A percentile compares a stretch with the other conserved stretches of the same genome.
These are phyloP conservation scores for Pempheris klunzingeri DNA, from an alignment of 2,797 vertebrate genomes.

Conservation along the genomic window DNA sequence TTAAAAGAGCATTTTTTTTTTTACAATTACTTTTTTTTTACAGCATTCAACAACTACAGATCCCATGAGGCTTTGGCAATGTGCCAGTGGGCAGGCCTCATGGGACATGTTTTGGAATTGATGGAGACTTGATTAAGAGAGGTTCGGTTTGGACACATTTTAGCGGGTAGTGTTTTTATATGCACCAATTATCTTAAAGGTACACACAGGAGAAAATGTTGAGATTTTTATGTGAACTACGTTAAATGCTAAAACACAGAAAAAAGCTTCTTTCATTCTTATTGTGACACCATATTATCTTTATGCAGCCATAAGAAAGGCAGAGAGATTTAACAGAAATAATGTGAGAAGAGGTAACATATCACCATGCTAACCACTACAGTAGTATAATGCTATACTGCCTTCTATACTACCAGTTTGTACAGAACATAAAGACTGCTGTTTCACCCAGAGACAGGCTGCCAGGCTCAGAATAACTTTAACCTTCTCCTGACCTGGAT, in stretches of 20 bases:
- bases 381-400: background rate
- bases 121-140: background rate
- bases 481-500: slow-evolving; percentile 57
- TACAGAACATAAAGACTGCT: slow-evolving; percentile 34
- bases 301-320: background rate
- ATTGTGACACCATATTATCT: background rate
- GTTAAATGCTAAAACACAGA: no score
- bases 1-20: background rate
- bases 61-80: background rate
- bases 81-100: background rate
- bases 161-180: background rate
- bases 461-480: slow-evolving; percentile 68
- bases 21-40: background rate
- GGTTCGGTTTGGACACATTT: background rate
- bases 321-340: background rate
- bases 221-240: background rate
- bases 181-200: background rate
- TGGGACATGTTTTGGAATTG: background rate
- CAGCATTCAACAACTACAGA: background rate
- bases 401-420: slow-evolving; percentile 5
- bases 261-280: background rate
- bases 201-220: background rate
- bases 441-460: slow-evolving; percentile 60
- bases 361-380: background rate
- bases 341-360: no score